Percentiles rank a stretch among this genome's conserved stretches.
phyloP scores from a whole-genome alignment of 2,888 invertebrate genomes.

The Druceiella hillmani region DNA sequence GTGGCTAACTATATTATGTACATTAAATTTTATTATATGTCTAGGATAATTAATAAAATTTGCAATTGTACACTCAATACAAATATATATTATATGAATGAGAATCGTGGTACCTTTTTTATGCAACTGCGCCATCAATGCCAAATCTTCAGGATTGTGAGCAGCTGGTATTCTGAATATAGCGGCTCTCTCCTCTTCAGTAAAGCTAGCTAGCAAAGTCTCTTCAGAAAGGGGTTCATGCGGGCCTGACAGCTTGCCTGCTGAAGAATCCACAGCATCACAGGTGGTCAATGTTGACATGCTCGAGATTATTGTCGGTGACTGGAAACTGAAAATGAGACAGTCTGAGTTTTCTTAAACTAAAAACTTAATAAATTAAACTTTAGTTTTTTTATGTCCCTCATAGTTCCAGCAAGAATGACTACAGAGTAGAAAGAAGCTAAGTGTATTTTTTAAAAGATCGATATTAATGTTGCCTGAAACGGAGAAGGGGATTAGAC shows the following conservation, averaged over 20 bases:
- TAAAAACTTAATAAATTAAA: not conserved
- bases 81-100: not conserved
- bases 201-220: slow-evolving; percentile 55
- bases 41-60: no score
- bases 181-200: slow-evolving; percentile 59
- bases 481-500: no score
- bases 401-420: no score
- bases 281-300: slow-evolving; percentile 31
- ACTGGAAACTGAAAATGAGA: slow-evolving; percentile 36
- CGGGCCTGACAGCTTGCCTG: slow-evolving; percentile 29
- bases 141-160: slow-evolving; percentile 67
- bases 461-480: no score
- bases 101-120: slow-evolving; percentile 41
- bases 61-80: no score
- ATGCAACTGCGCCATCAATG: slow-evolving; percentile 61
- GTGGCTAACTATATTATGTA: no score
- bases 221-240: slow-evolving; percentile 31
- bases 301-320: slow-evolving; percentile 41
- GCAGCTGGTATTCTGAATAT: slow-evolving; percentile 71
- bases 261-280: slow-evolving; percentile 33
- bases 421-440: no score
- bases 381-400: no score
- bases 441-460: no score
- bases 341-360: not conserved
- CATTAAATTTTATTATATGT: no score